Percentiles rank a stretch among this genome's conserved stretches.
phyloP scores from a whole-genome alignment of 2,888 invertebrate genomes.

The Heliothis peltigera region DNA sequence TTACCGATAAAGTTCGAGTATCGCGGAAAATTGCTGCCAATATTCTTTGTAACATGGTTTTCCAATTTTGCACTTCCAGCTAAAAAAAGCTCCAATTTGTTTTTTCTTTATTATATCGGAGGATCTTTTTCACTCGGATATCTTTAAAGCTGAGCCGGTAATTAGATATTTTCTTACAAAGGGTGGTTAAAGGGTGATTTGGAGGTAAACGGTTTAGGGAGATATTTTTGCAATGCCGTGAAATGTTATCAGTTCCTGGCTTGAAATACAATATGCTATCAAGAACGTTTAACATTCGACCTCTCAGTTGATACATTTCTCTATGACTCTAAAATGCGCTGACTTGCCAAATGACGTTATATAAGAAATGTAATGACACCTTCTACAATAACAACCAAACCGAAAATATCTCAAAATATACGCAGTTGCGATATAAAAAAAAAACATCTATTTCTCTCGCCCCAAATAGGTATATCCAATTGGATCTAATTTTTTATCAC shows the following conservation, averaged over 20 bases:
- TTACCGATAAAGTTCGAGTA: constrained; percentile 79
- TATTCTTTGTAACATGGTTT: constrained; percentile 67
- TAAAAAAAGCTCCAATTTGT: constrained; percentile 51
- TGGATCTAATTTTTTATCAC: constrained; percentile 65
- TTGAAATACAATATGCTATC: constrained; percentile 17
- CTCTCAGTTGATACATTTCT: constrained; percentile 8
- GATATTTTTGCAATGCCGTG: constrained; percentile 32
- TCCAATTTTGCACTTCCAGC: constrained; percentile 61
- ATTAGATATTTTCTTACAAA: constrained; percentile 51
- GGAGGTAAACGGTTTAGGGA: constrained; percentile 37
- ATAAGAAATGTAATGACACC: constrained; percentile 48
- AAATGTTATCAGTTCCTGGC: constrained; percentile 26
- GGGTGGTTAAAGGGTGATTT: constrained; percentile 45
- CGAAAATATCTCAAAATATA: constrained; percentile 55
- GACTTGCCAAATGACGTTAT: constrained; percentile 19
- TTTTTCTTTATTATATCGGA: constrained; percentile 41
- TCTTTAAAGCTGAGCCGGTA: constrained; percentile 47
- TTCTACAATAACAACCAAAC: constrained; percentile 31
- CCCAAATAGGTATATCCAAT: constrained; percentile 61
- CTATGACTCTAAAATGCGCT: constrained; percentile 20
- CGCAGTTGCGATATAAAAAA: constrained; percentile 47
- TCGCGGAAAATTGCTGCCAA: constrained; percentile 68
- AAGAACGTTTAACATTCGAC: constrained; percentile 5
- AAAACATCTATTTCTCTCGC: constrained; percentile 55
- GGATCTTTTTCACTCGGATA: constrained; percentile 44